Evolutionary conservation across 2,797 vertebrate genomes (phyloP), one percentile per base, ranked within the genome.

Genomic region (Gephyroberyx darwinii): DNA sequence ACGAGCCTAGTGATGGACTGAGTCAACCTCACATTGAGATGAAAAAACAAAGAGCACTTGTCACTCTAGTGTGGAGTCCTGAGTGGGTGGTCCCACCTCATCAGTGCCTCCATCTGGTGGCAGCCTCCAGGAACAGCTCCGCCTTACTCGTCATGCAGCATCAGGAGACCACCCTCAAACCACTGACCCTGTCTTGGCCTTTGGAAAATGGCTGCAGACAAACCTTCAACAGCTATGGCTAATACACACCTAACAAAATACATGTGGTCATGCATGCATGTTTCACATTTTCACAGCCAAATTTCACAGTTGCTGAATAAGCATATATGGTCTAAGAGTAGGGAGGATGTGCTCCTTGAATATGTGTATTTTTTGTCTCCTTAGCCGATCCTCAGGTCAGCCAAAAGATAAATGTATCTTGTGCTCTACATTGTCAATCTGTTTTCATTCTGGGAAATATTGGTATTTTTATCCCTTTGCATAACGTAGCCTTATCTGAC

Each of bases 171-270:
- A 91, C 88, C 84, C 78, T 90, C 81, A 75, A 70, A 84, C 73
- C 39, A 22, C 81, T 92, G 90, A 93, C 90, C 87, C 78, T 64
- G 74, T 63, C 47, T 81, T 92, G 84, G 86, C 85, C 87, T 89
- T 82, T 84, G 65, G 52, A 65, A 71, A 71, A 88, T 74, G 69
- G 55, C 68, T 54, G 22, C 6, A 83, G 66, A 83, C 41, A 47
- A 77, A 66, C 72, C 58, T 81, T 82, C 30, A 73, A 55, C 55
- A 66, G n/a, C 66, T 58, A 74, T 55, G 31, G 48, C 57, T 62
- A 54, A 35, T 65, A 53, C 62, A 74, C 90, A 90, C 81, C 87
- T 89, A 69, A 84, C 71, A 88, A 91, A 90, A 91, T 69, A 85
- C 64, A 85, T 59, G 79, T 77, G 83, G 75, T 71, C 31, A 41